Evolutionary conservation across 35 echinoderm and acorn worm genomes (phyloP), one percentile per base, ranked within the genome.

Genomic region (Nesometra sesokonis): DNA sequence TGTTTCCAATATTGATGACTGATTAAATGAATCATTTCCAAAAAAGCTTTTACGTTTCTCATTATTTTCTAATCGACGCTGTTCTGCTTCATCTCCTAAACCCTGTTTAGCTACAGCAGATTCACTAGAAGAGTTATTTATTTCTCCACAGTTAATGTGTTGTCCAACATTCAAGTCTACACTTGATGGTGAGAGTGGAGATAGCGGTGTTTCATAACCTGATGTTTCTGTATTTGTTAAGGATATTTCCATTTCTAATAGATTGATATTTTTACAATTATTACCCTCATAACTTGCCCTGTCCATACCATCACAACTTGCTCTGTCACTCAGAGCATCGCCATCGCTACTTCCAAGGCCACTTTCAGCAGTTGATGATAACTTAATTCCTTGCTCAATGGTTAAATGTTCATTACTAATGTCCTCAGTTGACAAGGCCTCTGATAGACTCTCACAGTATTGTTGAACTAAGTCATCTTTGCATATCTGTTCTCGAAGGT

Each of bases 31-130:
- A 67, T 57, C 84, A 40, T 52, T 52, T 77, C 84, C 84, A 76
- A 86, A 86, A 86, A 86, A 86, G 84, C 84, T 86, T 86, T 76
- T 47, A 2, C 84, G 46, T 29, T 86, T 86, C 27, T 47, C 84
- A 32, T 32, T 33, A 31, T 32, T 19, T 76, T 86, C 84, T 57
- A 86, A 34, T 57, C 77, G 31, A 76, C 77, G 46, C 31, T 32
- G 33, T 32, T 32, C 32, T 17, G 9, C 0, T 36, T 86, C 52
- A 4, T 43, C 38, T 43, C 15, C 5, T 7, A 15, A 43, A 1
- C 21, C 21, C 23, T 67, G 52, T 27, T 67, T 67, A 9, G 52
- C 52, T 67, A 67, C 23, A 27, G 7, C 21, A 19, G 52, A 27
- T 67, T 27, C 21, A 15, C 15, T 43, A 15, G 15, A 43, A 15